These are phyloP conservation scores for Planococcus citri DNA, from an alignment of 1,140 invertebrate species.

Conservation along the genomic window DNA sequence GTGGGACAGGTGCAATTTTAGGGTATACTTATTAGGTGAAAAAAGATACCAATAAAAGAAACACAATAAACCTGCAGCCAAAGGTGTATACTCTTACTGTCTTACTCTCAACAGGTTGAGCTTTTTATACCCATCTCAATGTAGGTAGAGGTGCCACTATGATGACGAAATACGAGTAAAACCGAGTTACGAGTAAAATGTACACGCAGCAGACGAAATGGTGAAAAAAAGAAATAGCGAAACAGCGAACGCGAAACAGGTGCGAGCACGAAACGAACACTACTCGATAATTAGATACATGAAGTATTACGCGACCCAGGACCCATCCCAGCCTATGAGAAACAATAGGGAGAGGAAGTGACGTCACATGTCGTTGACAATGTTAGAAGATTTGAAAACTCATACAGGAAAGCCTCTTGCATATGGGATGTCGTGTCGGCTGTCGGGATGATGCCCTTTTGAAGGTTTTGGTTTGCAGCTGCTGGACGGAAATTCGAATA, in stretches of 20 bases:
- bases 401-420: neutral
- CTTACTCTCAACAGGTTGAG: too few relatives aligned
- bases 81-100: too few relatives aligned
- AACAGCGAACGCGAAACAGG: neutral
- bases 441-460: neutral
- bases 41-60: too few relatives aligned
- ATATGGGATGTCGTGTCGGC: neutral
- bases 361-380: neutral
- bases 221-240: neutral
- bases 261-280: neutral
- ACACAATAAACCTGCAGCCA: too few relatives aligned
- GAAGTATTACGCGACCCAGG: neutral
- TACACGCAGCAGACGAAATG: too few relatives aligned
- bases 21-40: too few relatives aligned
- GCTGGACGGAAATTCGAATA: neutral
- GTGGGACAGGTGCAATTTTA: too few relatives aligned
- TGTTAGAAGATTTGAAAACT: neutral
- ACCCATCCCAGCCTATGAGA: neutral
- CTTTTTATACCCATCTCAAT: too few relatives aligned
- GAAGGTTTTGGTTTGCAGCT: too few relatives aligned
- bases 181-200: too few relatives aligned
- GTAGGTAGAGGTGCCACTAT: too few relatives aligned
- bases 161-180: too few relatives aligned
- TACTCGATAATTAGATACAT: neutral
- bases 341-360: conserved; percentile 4